phyloP scores from a whole-genome alignment of 53 echinoderm and acorn worm genomes.

The Holothuria scabra region DNA sequence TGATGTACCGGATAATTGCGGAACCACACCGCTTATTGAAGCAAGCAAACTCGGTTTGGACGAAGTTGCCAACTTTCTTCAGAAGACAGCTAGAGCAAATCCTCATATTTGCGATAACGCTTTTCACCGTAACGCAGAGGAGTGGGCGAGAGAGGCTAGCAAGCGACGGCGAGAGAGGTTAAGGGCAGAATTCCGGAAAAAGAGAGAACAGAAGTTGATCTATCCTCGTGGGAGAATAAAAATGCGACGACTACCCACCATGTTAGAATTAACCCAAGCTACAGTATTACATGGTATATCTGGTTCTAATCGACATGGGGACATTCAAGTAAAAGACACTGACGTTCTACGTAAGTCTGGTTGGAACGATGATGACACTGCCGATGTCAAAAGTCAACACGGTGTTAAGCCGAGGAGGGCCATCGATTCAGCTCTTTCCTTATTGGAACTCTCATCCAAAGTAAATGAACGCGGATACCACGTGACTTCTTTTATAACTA shows the following conservation, averaged over 20 bases:
- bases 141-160: slow-evolving; percentile 77
- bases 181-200: slow-evolving; percentile 1
- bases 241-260: not conserved
- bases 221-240: slow-evolving; percentile 10
- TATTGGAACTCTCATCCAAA: slow-evolving; percentile 74
- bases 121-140: slow-evolving; percentile 76
- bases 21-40: slow-evolving; percentile 77
- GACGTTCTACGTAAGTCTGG: not conserved
- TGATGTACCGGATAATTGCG: slow-evolving; percentile 71
- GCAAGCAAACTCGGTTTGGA: slow-evolving; percentile 65
- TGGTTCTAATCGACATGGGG: no score
- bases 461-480: slow-evolving; percentile 54
- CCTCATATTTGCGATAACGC: slow-evolving; percentile 78
- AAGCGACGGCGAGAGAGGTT: slow-evolving; percentile 13
- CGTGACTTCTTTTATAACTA: slow-evolving; percentile 60
- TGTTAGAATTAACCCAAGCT: slow-evolving; percentile 6
- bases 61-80: slow-evolving; percentile 64
- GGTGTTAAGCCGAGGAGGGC: not conserved
- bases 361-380: not conserved
- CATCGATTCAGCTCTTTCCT: slow-evolving; percentile 71
- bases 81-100: slow-evolving; percentile 75
- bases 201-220: not conserved
- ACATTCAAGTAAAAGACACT: no score
- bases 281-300: not conserved
- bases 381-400: not conserved